Percentiles rank a stretch among this genome's conserved stretches.
These are phyloP conservation scores for Argyresthia albistria DNA, from an alignment of 2,888 invertebrate species.

Conservation along the genomic window DNA sequence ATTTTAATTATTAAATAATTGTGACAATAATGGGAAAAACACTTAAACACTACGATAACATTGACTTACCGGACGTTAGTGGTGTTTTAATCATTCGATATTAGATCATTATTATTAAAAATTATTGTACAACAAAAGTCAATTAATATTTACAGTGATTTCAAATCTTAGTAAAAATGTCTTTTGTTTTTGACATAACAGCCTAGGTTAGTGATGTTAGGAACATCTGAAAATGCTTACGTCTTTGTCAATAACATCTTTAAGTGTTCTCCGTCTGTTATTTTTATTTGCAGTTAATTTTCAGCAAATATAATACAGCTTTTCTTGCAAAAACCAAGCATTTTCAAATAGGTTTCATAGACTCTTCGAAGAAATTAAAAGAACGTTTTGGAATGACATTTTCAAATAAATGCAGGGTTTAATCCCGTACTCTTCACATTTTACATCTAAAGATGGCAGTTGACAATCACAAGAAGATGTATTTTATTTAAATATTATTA, in stretches of 20 bases:
- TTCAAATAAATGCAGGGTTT: constrained; percentile 15
- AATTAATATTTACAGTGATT: not conserved
- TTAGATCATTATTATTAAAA: not conserved
- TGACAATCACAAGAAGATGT: not conserved
- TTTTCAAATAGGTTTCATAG: too few species aligned
- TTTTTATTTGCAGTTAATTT: too few species aligned
- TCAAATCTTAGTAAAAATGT: constrained; percentile 1
- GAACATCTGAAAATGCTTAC: not conserved
- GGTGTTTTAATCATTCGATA: constrained; percentile 11
- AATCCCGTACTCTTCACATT: not conserved
- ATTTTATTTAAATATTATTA: too few species aligned
- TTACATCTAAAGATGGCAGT: constrained; percentile 4
- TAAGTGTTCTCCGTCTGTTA: too few species aligned
- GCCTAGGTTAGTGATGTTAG: not conserved
- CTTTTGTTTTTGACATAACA: not conserved
- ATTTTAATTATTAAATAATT: constrained; percentile 13
- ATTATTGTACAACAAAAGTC: not conserved
- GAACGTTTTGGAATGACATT: constrained; percentile 15
- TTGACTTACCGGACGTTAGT: constrained; percentile 23
- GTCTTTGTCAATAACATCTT: constrained; percentile 4
- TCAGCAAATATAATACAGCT: too few species aligned
- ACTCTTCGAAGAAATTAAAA: too few species aligned
- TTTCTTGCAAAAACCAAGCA: too few species aligned
- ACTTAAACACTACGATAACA: constrained; percentile 22
- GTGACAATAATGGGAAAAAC: constrained; percentile 20